Evolutionary conservation across 1,140 invertebrate species (phyloP), one percentile per base, ranked within the genome.

Genomic region (Nomia melanderi): DNA sequence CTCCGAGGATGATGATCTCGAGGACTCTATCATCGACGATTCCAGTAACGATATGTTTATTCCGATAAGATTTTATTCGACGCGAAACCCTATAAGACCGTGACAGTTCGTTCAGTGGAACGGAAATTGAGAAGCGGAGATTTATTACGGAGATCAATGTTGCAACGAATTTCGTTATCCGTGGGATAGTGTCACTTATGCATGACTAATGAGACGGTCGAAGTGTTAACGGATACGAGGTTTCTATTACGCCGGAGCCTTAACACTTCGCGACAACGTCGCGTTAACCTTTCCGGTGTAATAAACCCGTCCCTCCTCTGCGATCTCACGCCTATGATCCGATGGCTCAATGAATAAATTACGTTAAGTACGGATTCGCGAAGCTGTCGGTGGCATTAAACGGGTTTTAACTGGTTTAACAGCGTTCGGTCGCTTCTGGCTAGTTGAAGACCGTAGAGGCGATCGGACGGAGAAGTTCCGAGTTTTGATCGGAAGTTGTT

Each of bases 1-100:
- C 36, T 90, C 88, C 8, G 88, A 91, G 8, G 88, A 91, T 41
- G 89, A 92, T 4, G 88, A 90, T 8, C 80, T 91, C 57, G 85
- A 90, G 2, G 91, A 92, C 33, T 85, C 86, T 0, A 75, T 81
- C 33, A 79, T 80, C 7, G 87, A 88, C 17, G 90, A 91, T 53
- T 84, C 77, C 17, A 89, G 90, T 90, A 76, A 78, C 36, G 56
- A 7, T 44, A 44, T 14, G 4, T 44, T 17, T 44, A 1, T 39
- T 9, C n/a, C n/a, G n/a, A n/a, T n/a, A n/a, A n/a, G n/a, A n/a
- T 39, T 39, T 7, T 39, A 39, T 7, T 39, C 36, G 36, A 39
- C 11, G 8, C 36, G 36, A 39, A 39, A 39, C 36, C n/a, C n/a
- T n/a, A n/a, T n/a, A n/a, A n/a, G n/a, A n/a, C n/a, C n/a, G n/a